phyloP scores from a whole-genome alignment of 1,140 invertebrate genomes.

The Drosophila bifasciata region DNA sequence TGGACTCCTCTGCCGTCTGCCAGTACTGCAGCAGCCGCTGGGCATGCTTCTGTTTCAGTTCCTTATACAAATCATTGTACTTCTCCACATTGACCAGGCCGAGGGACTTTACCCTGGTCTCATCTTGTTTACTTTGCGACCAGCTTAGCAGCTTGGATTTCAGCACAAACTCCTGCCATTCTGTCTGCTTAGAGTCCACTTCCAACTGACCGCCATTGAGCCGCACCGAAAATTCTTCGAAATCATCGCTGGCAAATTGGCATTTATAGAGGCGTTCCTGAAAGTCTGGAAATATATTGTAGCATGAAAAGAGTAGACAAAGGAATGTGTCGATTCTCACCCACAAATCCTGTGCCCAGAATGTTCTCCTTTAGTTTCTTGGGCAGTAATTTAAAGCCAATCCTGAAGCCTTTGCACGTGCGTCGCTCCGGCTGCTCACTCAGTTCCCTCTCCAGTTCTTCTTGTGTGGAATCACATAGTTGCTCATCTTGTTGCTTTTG shows the following conservation, averaged over 20 bases:
- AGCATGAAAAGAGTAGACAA: no score
- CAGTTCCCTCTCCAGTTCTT: constrained; percentile 37
- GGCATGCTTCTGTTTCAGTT: constrained; percentile 92
- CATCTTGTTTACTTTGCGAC: constrained; percentile 40
- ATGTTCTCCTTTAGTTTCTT: constrained; percentile 63
- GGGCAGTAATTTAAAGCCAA: constrained; percentile 67
- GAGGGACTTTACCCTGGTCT: constrained; percentile 85
- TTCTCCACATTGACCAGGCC: constrained; percentile 88
- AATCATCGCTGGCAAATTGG: constrained; percentile 33
- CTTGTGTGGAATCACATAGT: constrained; percentile 37
- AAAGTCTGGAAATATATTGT: constrained; percentile 46
- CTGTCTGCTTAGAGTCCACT: constrained; percentile 7
- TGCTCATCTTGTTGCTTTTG: constrained; percentile 35
- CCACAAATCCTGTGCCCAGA: constrained; percentile 56
- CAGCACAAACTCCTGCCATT: constrained; percentile 54
- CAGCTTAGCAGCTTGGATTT: constrained; percentile 56
- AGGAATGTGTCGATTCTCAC: constrained; percentile 16
- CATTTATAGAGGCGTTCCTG: constrained; percentile 40
- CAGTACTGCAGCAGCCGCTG: constrained; percentile 86
- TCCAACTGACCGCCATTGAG: constrained; percentile 28
- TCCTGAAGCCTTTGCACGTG: constrained; percentile 48
- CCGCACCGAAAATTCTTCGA: constrained; percentile 54
- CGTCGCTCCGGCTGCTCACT: not conserved
- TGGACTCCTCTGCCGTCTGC: constrained; percentile 92
- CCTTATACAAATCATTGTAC: constrained; percentile 90